phyloP scores from a whole-genome alignment of 2,888 invertebrate genomes.

The Melanophora roralis region DNA sequence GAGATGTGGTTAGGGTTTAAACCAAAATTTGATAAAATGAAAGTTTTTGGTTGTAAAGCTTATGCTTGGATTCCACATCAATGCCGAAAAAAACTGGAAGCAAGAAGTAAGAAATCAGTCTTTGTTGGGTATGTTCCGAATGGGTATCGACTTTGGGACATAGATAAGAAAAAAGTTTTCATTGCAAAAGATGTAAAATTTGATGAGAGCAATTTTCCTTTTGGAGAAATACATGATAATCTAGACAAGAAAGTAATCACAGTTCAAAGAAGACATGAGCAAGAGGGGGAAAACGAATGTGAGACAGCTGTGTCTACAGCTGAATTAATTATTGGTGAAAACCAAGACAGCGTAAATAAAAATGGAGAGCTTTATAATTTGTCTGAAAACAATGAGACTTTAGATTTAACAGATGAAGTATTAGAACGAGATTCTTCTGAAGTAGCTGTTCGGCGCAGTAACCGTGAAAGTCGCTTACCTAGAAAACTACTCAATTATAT shows the following conservation, averaged over 20 bases:
- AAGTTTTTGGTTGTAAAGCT: slow-evolving; percentile 21
- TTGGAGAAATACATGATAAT: neutral
- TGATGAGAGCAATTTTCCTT: neutral
- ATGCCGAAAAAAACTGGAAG: neutral
- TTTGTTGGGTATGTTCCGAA: neutral
- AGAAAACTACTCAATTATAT: no score
- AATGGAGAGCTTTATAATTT: no score
- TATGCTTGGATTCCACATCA: slow-evolving; percentile 8
- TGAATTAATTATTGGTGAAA: no score
- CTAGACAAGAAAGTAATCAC: neutral
- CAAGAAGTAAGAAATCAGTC: neutral
- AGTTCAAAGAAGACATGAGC: neutral
- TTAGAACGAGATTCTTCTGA: no score
- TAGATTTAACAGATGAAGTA: no score
- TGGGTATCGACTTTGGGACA: neutral
- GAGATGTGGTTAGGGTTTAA: slow-evolving; percentile 18
- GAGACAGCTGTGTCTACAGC: no score
- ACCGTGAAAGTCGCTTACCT: no score
- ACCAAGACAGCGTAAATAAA: no score
- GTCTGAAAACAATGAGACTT: no score
- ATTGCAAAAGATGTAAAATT: neutral
- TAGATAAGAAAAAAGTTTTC: neutral
- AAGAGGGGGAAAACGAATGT: neutral
- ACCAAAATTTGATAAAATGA: slow-evolving; percentile 2
- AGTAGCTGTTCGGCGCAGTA: neutral